Evolutionary conservation across 1,140 invertebrate species (phyloP), one percentile per base, ranked within the genome.

Genomic region (Zaprionus camerounensis): DNA sequence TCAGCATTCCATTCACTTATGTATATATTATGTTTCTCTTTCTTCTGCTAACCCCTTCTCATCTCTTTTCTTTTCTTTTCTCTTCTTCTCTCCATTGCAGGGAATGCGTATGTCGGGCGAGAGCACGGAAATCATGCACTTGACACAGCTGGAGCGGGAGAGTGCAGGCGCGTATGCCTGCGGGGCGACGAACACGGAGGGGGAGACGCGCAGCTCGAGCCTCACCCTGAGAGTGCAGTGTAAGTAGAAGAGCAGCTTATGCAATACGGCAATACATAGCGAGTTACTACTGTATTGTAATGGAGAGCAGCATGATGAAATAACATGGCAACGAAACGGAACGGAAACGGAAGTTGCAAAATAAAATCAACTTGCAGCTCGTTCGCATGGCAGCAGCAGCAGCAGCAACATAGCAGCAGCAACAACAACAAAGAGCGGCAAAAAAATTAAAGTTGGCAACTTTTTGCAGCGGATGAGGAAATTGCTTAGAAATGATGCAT

Each of bases 101-200:
- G 91, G 90, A 64, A 93, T 93, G 92, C 92, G 92, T 78, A 93
- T 93, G 92, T 92, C 92, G 66, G 92, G 92, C 59, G 92, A 93
- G 78, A 84, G 79, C 76, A 78, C 91, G 49, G 92, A 93, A 64
- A 93, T 92, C 62, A 76, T 94, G 73, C 93, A 93, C 64, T 74
- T 94, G 51, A 93, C 93, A n/a, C 86, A 91, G 17, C 80, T 94
- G 58, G 91, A 91, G 62, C 86, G 94, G 26, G 91, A 91, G 15
- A 93, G 95, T 71, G 93, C 93, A 0, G 95, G 96, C 1, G 94
- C 95, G 26, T 97, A 96, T 84, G 94, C 95, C 15, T 97, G 96
- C 80, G 92, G 94, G 26, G 96, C 96, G 1, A 93, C 93, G 65
- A 96, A 96, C 84, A 93, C 94, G 4, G 95, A 96, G 80, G 96